Base-by-base conservation (phyloP, 1,140 invertebrate genomes). In the Papilio glaucus region DNA sequence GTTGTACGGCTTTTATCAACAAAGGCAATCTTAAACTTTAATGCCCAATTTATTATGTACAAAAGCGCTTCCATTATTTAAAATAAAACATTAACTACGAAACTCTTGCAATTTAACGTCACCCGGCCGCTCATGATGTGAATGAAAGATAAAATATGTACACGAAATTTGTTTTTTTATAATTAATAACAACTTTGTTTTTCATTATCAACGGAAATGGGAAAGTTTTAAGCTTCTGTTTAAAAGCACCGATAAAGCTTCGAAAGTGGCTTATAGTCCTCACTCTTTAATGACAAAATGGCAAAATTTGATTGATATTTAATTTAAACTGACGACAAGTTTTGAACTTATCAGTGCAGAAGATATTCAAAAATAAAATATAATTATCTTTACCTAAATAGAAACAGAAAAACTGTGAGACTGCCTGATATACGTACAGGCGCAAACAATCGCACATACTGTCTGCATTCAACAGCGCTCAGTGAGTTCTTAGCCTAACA, bases 151-250 rank as follows among this genome's bases (percentile, higher is more conserved):
- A 24, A 57, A 57, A 57, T 57, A 57, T 57, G 37, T 21, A 38
- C 37, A 39, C 29, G 33, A 65, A 65, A 65, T 39, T 65, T 65
- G 33, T 65, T 38, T 38, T 39, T n/a, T 21, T 13, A 37, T 39
- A 65, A 65, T 65, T 65, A 65, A 37, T 10, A 62, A 63, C 61
- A 65, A 65, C 33, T 65, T 39, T 39, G 62, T 65, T 65, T 24
- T 39, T 65, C n/a, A 65, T 65, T 65, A 18, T 65, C n/a, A 65
- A 33, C 29, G 6, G 29, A 13, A 6, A 9, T 38, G 60, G 2
- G 60, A 65, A 65, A 65, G 62, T 65, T 65, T 65, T 65, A 65
- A 65, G 62, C 62, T 37, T 65, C 15, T 53, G 13, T 15, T 65
- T 65, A 65, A 65, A 41, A 65, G 37, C 62, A 37, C 37, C 37